These are phyloP conservation scores for Steinernema khuongi DNA, from an alignment of 1,140 invertebrate species.

Conservation along the genomic window DNA sequence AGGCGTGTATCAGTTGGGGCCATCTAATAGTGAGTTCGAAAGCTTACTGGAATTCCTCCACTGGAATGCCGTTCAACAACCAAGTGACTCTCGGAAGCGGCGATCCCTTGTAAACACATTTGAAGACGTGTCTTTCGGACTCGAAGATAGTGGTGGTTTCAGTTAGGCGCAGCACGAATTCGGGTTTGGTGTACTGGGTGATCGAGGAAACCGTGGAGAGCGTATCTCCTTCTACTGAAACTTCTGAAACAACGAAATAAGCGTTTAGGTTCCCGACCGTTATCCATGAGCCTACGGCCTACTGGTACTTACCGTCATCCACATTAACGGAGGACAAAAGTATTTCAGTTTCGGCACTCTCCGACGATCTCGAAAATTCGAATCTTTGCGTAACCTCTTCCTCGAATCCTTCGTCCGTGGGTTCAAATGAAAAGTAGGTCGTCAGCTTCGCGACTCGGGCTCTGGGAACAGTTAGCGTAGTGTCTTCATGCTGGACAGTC, in stretches of 20 bases:
- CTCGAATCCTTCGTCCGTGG: neutral
- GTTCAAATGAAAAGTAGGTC: constrained; percentile 25
- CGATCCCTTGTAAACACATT: constrained; percentile 20
- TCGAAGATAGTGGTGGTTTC: neutral
- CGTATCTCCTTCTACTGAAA: constrained; percentile 32
- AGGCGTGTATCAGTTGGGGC: constrained; percentile 1
- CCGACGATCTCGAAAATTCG: constrained; percentile 23
- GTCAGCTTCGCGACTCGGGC: constrained; percentile 22
- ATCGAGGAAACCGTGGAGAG: constrained; percentile 31
- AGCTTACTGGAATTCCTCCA: constrained; percentile 22
- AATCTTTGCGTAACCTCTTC: constrained; percentile 26
- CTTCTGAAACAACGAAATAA: constrained; percentile 27
- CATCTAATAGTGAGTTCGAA: constrained; percentile 10
- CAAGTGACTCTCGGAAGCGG: constrained; percentile 34
- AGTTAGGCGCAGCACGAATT: neutral
- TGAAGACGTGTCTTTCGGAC: constrained; percentile 15
- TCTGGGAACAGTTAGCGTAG: constrained; percentile 16
- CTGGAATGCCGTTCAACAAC: constrained; percentile 22
- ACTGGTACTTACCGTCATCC: constrained; percentile 26
- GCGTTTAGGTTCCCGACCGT: neutral
- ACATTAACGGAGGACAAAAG: constrained; percentile 32
- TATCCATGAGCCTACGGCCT: neutral
- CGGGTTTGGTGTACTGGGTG: constrained; percentile 5
- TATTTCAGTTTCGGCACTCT: constrained; percentile 19
- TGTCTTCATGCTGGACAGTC: neutral